Base-by-base conservation (phyloP, 2,113 vertebrate genomes). In the Anser brachyrhynchus region DNA sequence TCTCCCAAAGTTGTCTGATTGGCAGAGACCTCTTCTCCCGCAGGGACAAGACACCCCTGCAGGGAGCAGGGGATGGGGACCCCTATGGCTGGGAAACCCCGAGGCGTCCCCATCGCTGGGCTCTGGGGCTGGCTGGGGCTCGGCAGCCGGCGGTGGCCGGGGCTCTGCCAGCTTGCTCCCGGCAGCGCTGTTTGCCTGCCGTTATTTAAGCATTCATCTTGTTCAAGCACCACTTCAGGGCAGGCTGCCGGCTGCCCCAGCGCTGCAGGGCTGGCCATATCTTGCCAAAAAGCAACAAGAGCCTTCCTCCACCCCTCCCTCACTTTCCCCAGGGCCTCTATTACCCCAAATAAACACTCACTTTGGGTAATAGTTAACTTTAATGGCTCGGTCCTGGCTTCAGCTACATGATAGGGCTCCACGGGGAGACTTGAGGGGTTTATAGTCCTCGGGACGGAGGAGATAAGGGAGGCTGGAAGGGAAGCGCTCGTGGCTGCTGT, bases 321-420 rank as follows among this genome's bases (percentile, higher is more conserved):
- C 94, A 92, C 95, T 95, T 97, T 95, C 87, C 90, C 95, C 64
- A 13, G 16, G 83, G 85, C 21, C 92, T 86, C 84, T 91, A 97
- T 97, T 91, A 94, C 89, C 96, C 96, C 96, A 95, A 95, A 94
- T 87, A 95, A 97, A 95, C 92, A 95, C 91, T 81, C 49, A 33
- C 79, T 86, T 37, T 11, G 89, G 94, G 67, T 97, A 97, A 97
- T 95, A 9, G 89, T 97, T 97, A 97, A 97, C 97, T 87, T 93
- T 91, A 97, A 95, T 96, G 89, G 94, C 95, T 52, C 35, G 1
- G 93, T 10, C 35, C 84, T 9, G 67, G 80, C 77, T 66, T 29
- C 1, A 8, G 61, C 77, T 57, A 28, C 58, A 14, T 5, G 84
- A 39, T 66, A 69, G 61, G 72, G 91, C 82, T 71, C 79, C 78